phyloP scores from a whole-genome alignment of 2,888 invertebrate genomes.

The Chrysolina americana region DNA sequence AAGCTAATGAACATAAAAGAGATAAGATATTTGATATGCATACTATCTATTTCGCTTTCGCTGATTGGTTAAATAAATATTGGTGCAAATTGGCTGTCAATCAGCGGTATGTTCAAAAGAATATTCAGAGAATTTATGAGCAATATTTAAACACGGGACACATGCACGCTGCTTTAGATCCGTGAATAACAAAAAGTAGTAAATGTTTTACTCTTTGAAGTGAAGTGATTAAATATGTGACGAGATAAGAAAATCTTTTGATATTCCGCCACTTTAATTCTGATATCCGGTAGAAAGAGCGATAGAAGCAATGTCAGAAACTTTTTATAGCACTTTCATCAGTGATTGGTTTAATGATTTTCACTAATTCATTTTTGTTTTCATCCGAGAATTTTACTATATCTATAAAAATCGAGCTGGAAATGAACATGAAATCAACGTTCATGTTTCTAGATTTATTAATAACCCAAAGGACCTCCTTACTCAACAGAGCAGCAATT shows the following conservation, averaged over 20 bases:
- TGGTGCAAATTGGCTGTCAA: slow-evolving; percentile 43
- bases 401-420: not conserved
- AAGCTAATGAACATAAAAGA: not conserved
- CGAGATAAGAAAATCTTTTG: slow-evolving; percentile 2
- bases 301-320: not conserved
- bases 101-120: slow-evolving; percentile 43
- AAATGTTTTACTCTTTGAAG: slow-evolving; percentile 6
- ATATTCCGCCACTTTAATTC: not conserved
- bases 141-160: not conserved
- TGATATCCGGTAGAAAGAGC: slow-evolving; percentile 1
- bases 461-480: not conserved
- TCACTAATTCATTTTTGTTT: too few relatives aligned
- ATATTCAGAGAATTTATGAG: slow-evolving; percentile 30
- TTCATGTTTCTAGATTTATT: not conserved
- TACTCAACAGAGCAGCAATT: slow-evolving; percentile 1
- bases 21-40: slow-evolving; percentile 14
- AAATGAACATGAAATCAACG: not conserved
- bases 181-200: not conserved
- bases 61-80: slow-evolving; percentile 52
- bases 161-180: not conserved
- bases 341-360: not conserved
- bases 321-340: not conserved
- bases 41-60: slow-evolving; percentile 37
- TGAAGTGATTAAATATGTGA: slow-evolving; percentile 8
- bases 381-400: not conserved